A percentile compares a stretch with the other conserved stretches of the same genome.
Conservation (phyloP, 2,888 invertebrate genomes). For the Mesorhabditis sp. region DNA sequence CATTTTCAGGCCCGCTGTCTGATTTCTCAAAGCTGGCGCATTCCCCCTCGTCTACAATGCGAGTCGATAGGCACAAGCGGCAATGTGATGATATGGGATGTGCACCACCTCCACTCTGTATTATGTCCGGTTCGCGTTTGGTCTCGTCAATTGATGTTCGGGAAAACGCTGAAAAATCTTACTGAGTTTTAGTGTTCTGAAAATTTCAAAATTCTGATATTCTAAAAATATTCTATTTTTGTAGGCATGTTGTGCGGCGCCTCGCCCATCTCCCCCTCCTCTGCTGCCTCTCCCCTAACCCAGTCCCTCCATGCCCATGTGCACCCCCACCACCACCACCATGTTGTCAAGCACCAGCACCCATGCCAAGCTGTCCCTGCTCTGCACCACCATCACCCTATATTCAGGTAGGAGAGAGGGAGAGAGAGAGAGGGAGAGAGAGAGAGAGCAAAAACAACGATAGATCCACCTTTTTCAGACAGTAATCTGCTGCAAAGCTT, state of each 20-base stretch:
- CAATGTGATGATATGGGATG: not conserved
- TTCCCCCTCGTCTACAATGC: not conserved
- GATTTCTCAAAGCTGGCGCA: not conserved
- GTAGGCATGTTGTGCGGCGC: slow-evolving; percentile 29
- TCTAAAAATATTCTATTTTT: not conserved
- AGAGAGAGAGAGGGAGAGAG: not conserved
- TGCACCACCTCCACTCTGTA: not conserved
- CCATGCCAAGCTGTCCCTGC: slow-evolving; percentile 2
- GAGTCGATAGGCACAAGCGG: not conserved
- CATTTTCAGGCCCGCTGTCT: not conserved
- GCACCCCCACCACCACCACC: slow-evolving; percentile 7
- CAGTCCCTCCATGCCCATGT: slow-evolving; percentile 9
- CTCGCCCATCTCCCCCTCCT: slow-evolving; percentile 28
- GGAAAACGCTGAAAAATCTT: not conserved
- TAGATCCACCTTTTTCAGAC: slow-evolving; percentile 18
- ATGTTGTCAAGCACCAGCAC: not conserved
- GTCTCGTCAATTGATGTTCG: no score
- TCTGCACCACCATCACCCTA: slow-evolving; percentile 14
- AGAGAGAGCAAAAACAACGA: slow-evolving; percentile 14
- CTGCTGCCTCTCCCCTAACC: slow-evolving; percentile 14
- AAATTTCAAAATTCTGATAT: no score
- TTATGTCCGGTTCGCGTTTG: not conserved
- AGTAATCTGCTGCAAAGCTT: slow-evolving; percentile 28
- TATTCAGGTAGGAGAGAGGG: slow-evolving; percentile 10
- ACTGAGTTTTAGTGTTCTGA: no score